Base-by-base conservation (phyloP, 1,140 invertebrate species). In the Orchestia grillus region DNA sequence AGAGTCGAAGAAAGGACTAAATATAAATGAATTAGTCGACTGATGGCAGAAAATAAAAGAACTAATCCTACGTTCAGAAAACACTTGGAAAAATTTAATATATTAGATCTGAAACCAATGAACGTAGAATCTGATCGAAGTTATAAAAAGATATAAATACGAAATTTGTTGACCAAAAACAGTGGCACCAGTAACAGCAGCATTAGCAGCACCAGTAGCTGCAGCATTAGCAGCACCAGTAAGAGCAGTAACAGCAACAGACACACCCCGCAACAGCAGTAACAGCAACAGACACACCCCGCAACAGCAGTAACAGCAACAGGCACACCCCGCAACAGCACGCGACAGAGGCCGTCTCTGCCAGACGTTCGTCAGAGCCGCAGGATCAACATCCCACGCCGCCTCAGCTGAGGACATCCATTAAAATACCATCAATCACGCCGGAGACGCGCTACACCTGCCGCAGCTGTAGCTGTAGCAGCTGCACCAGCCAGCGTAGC, bases 341-440 rank as follows among this genome's bases (percentile, higher is more conserved):
- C n/a, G n/a, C n/a, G n/a, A n/a, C n/a, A n/a, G n/a, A n/a, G n/a
- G n/a, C n/a, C n/a, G n/a, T n/a, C n/a, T 77, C 15, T 3, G 62
- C 11, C 62, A 77, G 62, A 77, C 62, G 36, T 36, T 28, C 11
- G 62, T 77, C 62, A 77, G 62, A 19, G 11, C 28, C 11, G 62
- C n/a, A n/a, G 62, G 62, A 77, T 77, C 62, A 77, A 1, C 36
- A 28, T 77, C 62, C 62, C 62, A 36, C 62, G 62, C 62, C 62
- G 62, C 36, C 62, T n/a, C n/a, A n/a, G 62, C 62, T 77, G 62
- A 8, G 62, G 62, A 44, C 43, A 42, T 3, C 43, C 88, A 90
- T 90, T 44, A 90, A 90, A 90, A 90, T 90, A 1, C 43, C 88
- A 90, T 90, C 88, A 90, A 90, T 90, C 88, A 90, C 11, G 88